phyloP scores from a whole-genome alignment of 2,888 invertebrate species.

The Urechis unicinctus region DNA sequence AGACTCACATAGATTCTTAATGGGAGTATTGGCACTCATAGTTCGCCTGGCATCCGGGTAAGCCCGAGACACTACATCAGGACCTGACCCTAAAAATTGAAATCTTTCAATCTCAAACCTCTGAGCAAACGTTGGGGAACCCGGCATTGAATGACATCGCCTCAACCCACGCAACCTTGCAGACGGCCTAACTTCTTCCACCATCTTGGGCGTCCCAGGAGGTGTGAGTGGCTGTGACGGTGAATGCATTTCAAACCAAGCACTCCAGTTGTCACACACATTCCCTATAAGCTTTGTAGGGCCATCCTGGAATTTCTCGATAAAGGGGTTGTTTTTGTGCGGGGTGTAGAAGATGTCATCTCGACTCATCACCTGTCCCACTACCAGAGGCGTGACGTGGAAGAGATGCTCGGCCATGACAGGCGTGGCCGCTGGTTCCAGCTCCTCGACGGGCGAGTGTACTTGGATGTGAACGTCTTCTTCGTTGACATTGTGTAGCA shows the following conservation, averaged over 20 bases:
- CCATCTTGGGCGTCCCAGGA: conserved; percentile 26
- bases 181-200: not conserved
- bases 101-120: too few species aligned
- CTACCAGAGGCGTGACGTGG: conserved; percentile 61
- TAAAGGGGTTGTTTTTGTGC: conserved; percentile 38
- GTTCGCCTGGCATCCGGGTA: not conserved
- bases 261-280: conserved; percentile 13
- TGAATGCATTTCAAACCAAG: conserved; percentile 64
- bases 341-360: conserved; percentile 50
- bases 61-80: too few species aligned
- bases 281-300: conserved; percentile 36
- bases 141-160: conserved; percentile 41
- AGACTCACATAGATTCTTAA: conserved; percentile 4
- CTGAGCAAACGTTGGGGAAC: conserved; percentile 31
- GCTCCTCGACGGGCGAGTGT: not conserved
- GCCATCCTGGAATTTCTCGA: conserved; percentile 32
- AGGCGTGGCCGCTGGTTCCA: not conserved
- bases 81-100: too few species aligned
- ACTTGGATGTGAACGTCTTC: not conserved
- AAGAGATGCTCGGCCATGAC: conserved; percentile 43
- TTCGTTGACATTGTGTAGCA: not conserved
- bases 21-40: conserved; percentile 6
- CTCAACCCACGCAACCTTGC: conserved; percentile 8
- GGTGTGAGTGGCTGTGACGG: conserved; percentile 51
- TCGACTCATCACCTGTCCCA: conserved; percentile 75